Evolutionary conservation across 2,797 vertebrate genomes (phyloP).

Genomic region (Benthosema pterotum): DNA sequence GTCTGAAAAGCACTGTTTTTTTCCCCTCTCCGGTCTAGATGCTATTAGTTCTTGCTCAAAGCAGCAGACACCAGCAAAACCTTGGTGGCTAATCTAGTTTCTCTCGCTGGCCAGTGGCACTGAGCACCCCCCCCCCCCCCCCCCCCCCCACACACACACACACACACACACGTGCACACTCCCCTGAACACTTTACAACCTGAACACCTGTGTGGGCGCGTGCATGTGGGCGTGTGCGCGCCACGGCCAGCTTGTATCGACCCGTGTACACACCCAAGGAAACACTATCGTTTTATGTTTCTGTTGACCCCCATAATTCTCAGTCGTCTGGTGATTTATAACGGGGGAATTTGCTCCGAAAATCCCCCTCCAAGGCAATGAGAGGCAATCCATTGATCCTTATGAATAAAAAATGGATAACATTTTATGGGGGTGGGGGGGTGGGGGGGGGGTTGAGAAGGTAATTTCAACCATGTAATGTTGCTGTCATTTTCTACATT

Average conservation of each 20-base stretch:
- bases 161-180: no score
- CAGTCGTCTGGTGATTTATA: constrained; percentile 61
- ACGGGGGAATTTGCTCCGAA: constrained; percentile 46
- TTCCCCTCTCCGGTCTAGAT: constrained; percentile 49
- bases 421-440: constrained; percentile 36
- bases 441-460: constrained; percentile 20
- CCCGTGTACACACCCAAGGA: constrained; percentile 30
- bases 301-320: constrained; percentile 63
- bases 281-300: constrained; percentile 49
- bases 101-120: constrained; percentile 52
- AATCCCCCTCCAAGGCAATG: constrained; percentile 49
- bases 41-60: constrained; percentile 53
- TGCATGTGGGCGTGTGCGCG: not conserved
- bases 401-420: constrained; percentile 71
- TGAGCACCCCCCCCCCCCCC: constrained; percentile 29
- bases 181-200: constrained; percentile 38
- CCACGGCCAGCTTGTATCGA: constrained; percentile 25
- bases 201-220: constrained; percentile 30
- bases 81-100: constrained; percentile 56
- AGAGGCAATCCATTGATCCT: constrained; percentile 51
- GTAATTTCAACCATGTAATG: constrained; percentile 72
- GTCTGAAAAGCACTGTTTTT: constrained; percentile 52
- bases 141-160: no score
- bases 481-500: constrained; percentile 64
- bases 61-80: constrained; percentile 58